phyloP scores from a whole-genome alignment of 2,113 vertebrate genomes.

The Cyrtonyx montezumae region DNA sequence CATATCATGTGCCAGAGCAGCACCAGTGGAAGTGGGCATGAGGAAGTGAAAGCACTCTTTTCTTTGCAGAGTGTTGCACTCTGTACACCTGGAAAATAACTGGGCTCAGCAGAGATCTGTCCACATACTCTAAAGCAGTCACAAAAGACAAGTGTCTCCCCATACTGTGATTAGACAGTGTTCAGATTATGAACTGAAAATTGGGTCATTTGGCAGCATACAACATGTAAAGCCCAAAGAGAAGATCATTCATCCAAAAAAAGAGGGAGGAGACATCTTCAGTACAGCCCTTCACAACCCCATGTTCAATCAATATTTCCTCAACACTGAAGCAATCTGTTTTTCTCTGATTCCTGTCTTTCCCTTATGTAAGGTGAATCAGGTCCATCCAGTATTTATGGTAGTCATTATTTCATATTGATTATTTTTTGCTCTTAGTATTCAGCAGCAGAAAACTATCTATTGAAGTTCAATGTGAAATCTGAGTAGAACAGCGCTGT shows the following conservation, averaged over 20 bases:
- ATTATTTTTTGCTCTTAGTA: slow-evolving; percentile 47
- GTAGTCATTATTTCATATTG: slow-evolving; percentile 39
- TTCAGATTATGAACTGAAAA: neutral
- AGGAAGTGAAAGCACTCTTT: neutral
- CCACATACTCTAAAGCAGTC: neutral
- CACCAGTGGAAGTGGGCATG: neutral
- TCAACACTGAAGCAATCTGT: neutral
- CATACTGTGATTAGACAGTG: too few relatives aligned
- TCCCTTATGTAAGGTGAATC: neutral
- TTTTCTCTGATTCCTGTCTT: neutral
- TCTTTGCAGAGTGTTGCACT: neutral
- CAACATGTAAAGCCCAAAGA: neutral
- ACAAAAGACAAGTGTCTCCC: neutral
- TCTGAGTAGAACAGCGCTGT: neutral
- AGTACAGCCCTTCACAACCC: neutral
- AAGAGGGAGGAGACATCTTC: neutral
- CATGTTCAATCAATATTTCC: neutral
- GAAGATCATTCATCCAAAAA: neutral
- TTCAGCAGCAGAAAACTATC: neutral
- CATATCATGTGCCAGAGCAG: neutral
- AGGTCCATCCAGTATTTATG: slow-evolving; percentile 39
- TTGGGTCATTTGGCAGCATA: neutral
- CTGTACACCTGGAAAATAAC: neutral
- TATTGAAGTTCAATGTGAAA: slow-evolving; percentile 19
- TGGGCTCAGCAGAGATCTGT: neutral